A percentile compares a stretch with the other conserved stretches of the same genome.
Conservation (phyloP, 2,113 vertebrate genomes). For the Pao palembangensis region DNA sequence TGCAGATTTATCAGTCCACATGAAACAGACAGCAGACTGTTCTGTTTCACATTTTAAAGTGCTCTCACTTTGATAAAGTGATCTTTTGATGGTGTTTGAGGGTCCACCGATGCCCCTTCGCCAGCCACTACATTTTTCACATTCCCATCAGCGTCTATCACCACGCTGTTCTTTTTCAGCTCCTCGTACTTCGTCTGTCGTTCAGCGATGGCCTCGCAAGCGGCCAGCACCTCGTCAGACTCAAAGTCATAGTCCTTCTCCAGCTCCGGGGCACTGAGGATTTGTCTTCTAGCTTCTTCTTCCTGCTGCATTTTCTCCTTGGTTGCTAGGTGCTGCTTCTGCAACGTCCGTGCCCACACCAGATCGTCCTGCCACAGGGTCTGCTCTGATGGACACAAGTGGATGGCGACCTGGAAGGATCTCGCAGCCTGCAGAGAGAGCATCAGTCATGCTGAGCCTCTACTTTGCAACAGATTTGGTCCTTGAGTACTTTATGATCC, state of each 20-base stretch:
- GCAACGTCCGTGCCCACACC: conserved; percentile 82
- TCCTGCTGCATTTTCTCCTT: conserved; percentile 64
- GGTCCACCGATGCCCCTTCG: conserved; percentile 47
- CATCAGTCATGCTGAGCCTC: background rate
- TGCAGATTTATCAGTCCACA: too few species aligned
- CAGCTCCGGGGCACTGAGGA: conserved; percentile 72
- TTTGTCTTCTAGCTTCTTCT: conserved; percentile 52
- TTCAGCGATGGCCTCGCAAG: conserved; percentile 89
- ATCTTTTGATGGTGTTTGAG: conserved; percentile 61
- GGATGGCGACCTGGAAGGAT: conserved; percentile 91
- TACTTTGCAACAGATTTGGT: background rate
- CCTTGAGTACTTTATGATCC: conserved; percentile 2
- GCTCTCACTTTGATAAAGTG: conserved; percentile 83
- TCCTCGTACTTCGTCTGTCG: conserved; percentile 78
- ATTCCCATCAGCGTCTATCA: conserved; percentile 82
- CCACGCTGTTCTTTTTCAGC: conserved; percentile 70
- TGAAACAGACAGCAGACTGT: background rate
- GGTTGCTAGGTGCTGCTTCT: conserved; percentile 73
- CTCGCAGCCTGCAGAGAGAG: conserved; percentile 78
- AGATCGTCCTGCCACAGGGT: conserved; percentile 91
- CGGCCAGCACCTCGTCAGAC: conserved; percentile 90
- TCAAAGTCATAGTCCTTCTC: conserved; percentile 95
- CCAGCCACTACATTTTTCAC: conserved; percentile 70
- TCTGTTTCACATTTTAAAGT: conserved; percentile 37
- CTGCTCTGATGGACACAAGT: conserved; percentile 83